Evolutionary conservation across 1,140 invertebrate genomes (phyloP).

Genomic region (Bombus sylvicola): DNA sequence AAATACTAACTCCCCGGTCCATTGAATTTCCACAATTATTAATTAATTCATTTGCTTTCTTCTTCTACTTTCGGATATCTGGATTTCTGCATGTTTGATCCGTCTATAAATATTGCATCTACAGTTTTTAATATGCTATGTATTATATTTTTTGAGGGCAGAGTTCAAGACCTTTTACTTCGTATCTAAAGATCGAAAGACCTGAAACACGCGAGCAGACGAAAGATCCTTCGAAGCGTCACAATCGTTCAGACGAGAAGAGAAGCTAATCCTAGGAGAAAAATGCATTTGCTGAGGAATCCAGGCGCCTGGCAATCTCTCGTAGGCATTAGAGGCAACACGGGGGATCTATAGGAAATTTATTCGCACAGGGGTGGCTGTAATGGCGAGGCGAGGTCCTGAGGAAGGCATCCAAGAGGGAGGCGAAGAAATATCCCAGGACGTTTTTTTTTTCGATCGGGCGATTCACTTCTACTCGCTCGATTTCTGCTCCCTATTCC

Average conservation of each 20-base stretch:
- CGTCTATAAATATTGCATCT: neutral
- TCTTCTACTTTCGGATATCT: neutral
- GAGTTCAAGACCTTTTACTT: neutral
- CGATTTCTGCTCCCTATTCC: constrained; percentile 45
- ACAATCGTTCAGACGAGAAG: neutral
- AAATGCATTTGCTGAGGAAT: constrained; percentile 8
- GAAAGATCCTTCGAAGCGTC: neutral
- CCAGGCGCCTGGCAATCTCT: neutral
- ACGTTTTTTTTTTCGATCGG: constrained; percentile 19
- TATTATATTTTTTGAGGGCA: neutral
- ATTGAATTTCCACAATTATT: neutral
- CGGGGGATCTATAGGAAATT: constrained; percentile 40
- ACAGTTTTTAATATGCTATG: too few species aligned
- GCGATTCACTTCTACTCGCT: constrained; percentile 36
- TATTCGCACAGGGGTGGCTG: constrained; percentile 28
- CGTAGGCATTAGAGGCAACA: constrained; percentile 1
- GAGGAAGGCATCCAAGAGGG: neutral
- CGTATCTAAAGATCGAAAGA: neutral
- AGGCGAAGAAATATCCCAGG: constrained; percentile 26
- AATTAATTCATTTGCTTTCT: neutral
- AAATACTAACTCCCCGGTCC: neutral
- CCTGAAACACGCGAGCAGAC: neutral
- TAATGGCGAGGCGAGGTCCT: neutral
- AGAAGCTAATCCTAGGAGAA: neutral
- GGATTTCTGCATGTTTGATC: neutral